Conservation (phyloP, 2,797 vertebrate species). For the Ptychobarbus kaznakovi region DNA sequence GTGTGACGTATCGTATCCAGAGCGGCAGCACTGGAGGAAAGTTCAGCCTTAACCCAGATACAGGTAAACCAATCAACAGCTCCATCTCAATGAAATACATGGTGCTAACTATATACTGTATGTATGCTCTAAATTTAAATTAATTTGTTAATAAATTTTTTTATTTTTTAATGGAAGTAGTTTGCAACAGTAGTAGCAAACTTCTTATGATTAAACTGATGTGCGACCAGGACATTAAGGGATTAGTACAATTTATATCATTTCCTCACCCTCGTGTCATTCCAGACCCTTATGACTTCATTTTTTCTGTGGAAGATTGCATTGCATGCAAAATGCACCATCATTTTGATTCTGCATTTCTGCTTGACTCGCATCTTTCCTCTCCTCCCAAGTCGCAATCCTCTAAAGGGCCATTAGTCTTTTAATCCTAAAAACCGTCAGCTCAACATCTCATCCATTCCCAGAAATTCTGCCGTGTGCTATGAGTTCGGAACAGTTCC, state of each 20-base stretch:
- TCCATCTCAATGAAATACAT: neutral
- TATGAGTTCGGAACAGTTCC: neutral
- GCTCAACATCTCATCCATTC: slow-evolving; percentile 19
- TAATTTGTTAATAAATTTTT: no score
- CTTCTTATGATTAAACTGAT: neutral
- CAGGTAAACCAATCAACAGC: slow-evolving; percentile 78
- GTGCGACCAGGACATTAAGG: neutral
- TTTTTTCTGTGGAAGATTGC: neutral
- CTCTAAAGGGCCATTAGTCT: slow-evolving; percentile 14
- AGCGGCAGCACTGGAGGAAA: slow-evolving; percentile 82
- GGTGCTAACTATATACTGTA: neutral
- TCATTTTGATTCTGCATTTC: slow-evolving; percentile 9
- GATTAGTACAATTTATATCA: neutral
- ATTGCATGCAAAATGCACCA: neutral
- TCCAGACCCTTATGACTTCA: neutral
- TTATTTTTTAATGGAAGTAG: neutral
- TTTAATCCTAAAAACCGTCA: slow-evolving; percentile 31
- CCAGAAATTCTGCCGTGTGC: neutral
- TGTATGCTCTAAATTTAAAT: neutral
- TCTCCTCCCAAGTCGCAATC: slow-evolving; percentile 64
- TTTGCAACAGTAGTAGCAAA: neutral
- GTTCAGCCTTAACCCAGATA: slow-evolving; percentile 89
- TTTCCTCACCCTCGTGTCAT: neutral
- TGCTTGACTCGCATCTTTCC: slow-evolving; percentile 68
- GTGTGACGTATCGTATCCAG: slow-evolving; percentile 86